Base-by-base conservation (phyloP, 2,888 invertebrate genomes). In the Dioctria linearis region DNA sequence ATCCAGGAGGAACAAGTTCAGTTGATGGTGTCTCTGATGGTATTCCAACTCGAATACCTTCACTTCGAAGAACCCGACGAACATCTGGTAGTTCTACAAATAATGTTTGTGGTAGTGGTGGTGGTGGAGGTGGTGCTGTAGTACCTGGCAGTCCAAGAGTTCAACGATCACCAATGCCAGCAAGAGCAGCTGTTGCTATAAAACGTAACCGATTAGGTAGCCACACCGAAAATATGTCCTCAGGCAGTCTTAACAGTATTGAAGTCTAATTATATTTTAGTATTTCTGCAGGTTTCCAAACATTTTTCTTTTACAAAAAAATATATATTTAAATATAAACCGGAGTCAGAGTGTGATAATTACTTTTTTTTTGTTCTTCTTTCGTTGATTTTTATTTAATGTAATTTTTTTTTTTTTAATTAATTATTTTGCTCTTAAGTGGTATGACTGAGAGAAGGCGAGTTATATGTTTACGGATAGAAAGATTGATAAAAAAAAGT, bases 231-330 rank as follows among this genome's bases (percentile, higher is more conserved):
- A 89, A 89, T 83, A 88, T 89, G 81, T 89, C 89, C 8, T 88
- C 89, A 75, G 89, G 89, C 81, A 89, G 89, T 84, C 86, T 89
- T 57, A 89, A 89, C 87, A 89, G 89, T 87, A 89, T 89, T 87
- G 89, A 89, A 85, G 89, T 89, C 3, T 84, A 82, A 79, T 63
- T 76, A 61, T 63, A 61, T 63, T n/a, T 59, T 39, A 63, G 63
- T 61, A 76, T 13, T 61, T 63, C 40, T 71, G 6, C 25, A 40
- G 59, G 59, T 37, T 43, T 63, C 59, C 42, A 8, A n/a, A 51
- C 69, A 13, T 51, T 40, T 11, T 71, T 51, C 39, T 49, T 9
- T 49, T 76, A 39, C 25, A 37, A 75, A 46, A 71, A 76, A 25
- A 25, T 25, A 63, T 5, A 59, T 25, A 46, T 46, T 13, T 63